Evolutionary conservation across 2,888 invertebrate species (phyloP).

Genomic region (Muschampia plurimacula): DNA sequence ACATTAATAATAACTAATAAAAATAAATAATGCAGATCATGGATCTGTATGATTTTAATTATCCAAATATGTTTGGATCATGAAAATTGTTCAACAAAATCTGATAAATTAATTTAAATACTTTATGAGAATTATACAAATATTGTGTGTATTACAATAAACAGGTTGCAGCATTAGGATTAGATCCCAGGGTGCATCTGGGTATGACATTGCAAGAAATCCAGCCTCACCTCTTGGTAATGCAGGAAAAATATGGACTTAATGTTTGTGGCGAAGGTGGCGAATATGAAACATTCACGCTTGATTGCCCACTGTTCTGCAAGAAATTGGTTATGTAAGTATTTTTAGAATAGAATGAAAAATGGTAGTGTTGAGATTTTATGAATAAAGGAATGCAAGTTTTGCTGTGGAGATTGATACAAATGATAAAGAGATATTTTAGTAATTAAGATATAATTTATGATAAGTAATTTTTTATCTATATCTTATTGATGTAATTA

Average conservation of each 20-base stretch:
- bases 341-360: constrained; percentile 22
- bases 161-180: constrained; percentile 93
- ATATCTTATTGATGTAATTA: neutral
- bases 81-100: too few species aligned
- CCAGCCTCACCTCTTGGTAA: constrained; percentile 93
- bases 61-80: neutral
- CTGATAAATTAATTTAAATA: too few species aligned
- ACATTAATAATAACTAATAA: neutral
- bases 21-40: neutral
- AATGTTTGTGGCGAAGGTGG: constrained; percentile 99
- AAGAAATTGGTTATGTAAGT: constrained; percentile 96
- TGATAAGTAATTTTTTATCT: neutral
- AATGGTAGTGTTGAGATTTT: neutral
- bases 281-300: constrained; percentile 98
- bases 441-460: neutral
- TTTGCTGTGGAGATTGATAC: neutral
- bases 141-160: neutral
- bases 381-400: neutral
- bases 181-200: constrained; percentile 94
- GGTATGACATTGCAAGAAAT: constrained; percentile 94
- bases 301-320: constrained; percentile 98
- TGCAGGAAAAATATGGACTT: constrained; percentile 97
- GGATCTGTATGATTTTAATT: neutral
- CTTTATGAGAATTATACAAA: neutral
- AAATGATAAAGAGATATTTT: neutral